phyloP scores from a whole-genome alignment of 2,113 vertebrate genomes.

The Grammomys surdaster region DNA sequence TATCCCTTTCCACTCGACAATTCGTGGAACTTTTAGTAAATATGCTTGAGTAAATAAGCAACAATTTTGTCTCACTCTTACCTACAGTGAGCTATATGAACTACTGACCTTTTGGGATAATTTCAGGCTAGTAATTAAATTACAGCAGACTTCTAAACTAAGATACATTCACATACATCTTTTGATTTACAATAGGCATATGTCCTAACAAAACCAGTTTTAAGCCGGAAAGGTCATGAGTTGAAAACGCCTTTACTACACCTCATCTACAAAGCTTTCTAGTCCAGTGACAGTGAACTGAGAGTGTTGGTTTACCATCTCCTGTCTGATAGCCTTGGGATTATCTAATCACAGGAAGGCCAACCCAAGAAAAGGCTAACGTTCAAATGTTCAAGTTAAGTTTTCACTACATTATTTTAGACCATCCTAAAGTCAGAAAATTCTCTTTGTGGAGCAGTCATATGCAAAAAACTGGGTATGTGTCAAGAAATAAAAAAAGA shows the following conservation, averaged over 20 bases:
- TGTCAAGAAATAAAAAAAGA: background rate
- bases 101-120: background rate
- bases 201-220: background rate
- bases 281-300: background rate
- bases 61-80: background rate
- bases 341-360: background rate
- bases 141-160: background rate
- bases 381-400: background rate
- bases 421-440: background rate
- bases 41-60: conserved; percentile 37
- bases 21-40: background rate
- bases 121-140: background rate
- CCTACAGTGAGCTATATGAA: background rate
- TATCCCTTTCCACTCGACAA: background rate
- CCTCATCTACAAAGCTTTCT: background rate
- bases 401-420: background rate
- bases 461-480: background rate
- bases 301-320: background rate
- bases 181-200: background rate
- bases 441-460: background rate
- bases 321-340: no score
- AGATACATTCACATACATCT: background rate
- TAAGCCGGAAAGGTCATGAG: background rate
- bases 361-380: background rate
- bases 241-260: background rate